Evolutionary conservation across 53 echinoderm and acorn worm species (phyloP), one percentile per base, ranked within the genome.

Genomic region (Temnopleurus reevesii): DNA sequence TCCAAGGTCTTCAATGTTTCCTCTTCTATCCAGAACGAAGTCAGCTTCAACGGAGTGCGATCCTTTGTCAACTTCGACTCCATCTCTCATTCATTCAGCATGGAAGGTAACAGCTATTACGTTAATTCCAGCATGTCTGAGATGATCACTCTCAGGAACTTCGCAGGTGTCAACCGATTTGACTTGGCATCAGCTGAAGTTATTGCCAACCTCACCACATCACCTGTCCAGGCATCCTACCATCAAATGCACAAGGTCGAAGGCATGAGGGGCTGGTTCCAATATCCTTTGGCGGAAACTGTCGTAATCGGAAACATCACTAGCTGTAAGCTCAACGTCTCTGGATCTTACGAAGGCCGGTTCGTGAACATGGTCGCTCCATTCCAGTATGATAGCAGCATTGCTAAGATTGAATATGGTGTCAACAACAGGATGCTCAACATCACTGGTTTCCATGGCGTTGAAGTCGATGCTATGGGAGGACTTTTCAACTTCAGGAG

Each of bases 401-500:
- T 85, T 41, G 61, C 60, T 15, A 85, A 85, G 60, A 45, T 59
- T 31, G 85, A 85, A 85, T 85, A 85, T 60, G 61, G 12, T 13
- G 35, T 85, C 0, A 85, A 59, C 12, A 87, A 87, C 34, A 87
- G 87, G 49, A 33, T 95, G 51, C 34, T 95, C n/a, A 97, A 95
- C 79, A 57, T 94, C 38, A 93, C 89, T 19, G 93, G 96, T 47
- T 51, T 84, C 59, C 89, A 92, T 88, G 81, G 60, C 41, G 61
- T 84, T 76, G 89, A 58, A 57, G 82, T 90, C 12, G 90, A 90
- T 79, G 91, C 82, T 63, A 95, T 95, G 93, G 51, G 55, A 13
- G 83, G 91, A 33, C 55, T 94, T 1, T 92, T 94, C 56, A 85
- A 89, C 64, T 97, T 97, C 63, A 76, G 85, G 33, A 83, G 71